Evolutionary conservation across 2,888 invertebrate species (phyloP).

Genomic region (Gasteruption jaculator): DNA sequence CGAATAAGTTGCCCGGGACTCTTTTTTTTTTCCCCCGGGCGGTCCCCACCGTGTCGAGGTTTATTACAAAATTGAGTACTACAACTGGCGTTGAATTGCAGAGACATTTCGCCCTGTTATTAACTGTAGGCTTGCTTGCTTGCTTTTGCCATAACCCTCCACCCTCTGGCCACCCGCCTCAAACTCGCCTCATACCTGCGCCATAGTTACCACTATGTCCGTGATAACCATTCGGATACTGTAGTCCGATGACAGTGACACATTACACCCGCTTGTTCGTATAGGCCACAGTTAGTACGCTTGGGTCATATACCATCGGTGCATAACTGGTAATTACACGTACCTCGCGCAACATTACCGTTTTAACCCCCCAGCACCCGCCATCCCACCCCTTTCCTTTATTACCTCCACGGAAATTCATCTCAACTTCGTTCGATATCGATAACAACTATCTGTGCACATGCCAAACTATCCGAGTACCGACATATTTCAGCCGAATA

Average conservation of each 20-base stretch:
- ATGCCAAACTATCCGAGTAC: no score
- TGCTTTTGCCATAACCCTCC: background rate
- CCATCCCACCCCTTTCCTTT: constrained; percentile 33
- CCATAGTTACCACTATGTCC: constrained; percentile 15
- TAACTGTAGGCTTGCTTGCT: constrained; percentile 25
- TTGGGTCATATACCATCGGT: constrained; percentile 35
- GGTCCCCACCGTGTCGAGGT: no score
- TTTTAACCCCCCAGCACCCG: no score
- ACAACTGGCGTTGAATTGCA: constrained; percentile 19
- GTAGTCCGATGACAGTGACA: constrained; percentile 46
- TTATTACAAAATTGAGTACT: no score
- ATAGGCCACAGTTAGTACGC: constrained; percentile 26
- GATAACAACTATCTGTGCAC: no score
- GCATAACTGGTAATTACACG: constrained; percentile 45
- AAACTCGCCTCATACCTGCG: background rate
- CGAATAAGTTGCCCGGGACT: no score
- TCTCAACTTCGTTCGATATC: no score
- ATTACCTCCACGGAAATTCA: constrained; percentile 26
- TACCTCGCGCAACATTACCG: constrained; percentile 38
- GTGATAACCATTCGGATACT: constrained; percentile 43
- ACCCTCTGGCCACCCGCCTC: background rate
- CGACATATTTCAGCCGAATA: no score
- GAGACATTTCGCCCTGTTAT: constrained; percentile 31
- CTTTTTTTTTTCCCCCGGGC: no score
- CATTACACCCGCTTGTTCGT: constrained; percentile 37